Percentiles rank a stretch among this genome's conserved stretches.
These are phyloP conservation scores for Drosophila ogumai DNA, from an alignment of 1,140 invertebrate species.

Conservation along the genomic window DNA sequence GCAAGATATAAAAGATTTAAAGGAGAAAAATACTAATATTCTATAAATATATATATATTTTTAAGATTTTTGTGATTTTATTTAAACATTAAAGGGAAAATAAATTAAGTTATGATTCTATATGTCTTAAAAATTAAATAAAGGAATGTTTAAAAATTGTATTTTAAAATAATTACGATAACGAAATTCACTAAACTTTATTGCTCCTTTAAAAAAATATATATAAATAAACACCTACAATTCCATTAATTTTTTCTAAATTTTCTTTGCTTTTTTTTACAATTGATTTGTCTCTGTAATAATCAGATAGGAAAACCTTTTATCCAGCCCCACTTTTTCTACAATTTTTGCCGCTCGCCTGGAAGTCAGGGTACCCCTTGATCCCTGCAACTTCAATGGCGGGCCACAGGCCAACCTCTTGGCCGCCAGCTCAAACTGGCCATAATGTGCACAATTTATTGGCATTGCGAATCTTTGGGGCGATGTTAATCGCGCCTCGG, in stretches of 20 bases:
- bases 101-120: too few species aligned
- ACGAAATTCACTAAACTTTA: background rate
- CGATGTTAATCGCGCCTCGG: constrained; percentile 67
- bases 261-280: background rate
- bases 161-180: background rate
- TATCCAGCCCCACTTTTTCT: background rate
- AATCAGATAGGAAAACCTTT: background rate
- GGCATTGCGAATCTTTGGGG: constrained; percentile 78
- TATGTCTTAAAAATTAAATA: too few species aligned
- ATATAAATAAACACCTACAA: too few species aligned
- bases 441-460: constrained; percentile 78
- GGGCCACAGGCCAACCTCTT: constrained; percentile 22
- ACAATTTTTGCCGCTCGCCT: constrained; percentile 22
- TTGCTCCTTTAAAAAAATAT: too few species aligned
- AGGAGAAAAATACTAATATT: background rate
- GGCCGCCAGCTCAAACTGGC: constrained; percentile 29
- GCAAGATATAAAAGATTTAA: background rate
- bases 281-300: constrained; percentile 17
- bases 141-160: background rate
- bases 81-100: too few species aligned
- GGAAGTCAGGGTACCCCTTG: constrained; percentile 7
- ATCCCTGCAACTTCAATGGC: constrained; percentile 36
- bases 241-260: background rate
- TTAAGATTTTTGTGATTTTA: too few species aligned
- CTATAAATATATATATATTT: too few species aligned